phyloP scores from a whole-genome alignment of 2,113 vertebrate species.

The Brachirus orientalis region DNA sequence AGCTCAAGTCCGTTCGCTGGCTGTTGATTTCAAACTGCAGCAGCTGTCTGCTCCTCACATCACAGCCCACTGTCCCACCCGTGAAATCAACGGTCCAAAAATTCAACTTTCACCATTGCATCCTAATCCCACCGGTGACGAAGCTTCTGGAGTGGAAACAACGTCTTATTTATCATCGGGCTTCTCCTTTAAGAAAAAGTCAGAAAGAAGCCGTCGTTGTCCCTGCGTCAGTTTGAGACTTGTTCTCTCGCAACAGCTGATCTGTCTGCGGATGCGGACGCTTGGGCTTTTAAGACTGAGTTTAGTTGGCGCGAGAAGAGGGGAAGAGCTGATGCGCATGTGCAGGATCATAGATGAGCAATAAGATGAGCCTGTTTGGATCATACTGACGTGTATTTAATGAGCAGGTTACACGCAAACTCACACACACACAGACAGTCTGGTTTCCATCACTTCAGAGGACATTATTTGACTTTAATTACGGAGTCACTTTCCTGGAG shows the following conservation, averaged over 20 bases:
- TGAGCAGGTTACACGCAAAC: too few species aligned
- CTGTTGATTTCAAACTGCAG: constrained; percentile 32
- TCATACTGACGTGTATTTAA: not conserved
- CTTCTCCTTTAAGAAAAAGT: not conserved
- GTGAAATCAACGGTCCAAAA: too few species aligned
- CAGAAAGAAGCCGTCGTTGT: not conserved
- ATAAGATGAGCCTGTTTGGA: constrained; percentile 11
- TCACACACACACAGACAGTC: not conserved
- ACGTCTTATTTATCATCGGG: constrained; percentile 12
- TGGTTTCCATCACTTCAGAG: too few species aligned
- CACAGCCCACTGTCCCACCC: not conserved
- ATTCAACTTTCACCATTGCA: constrained; percentile 61
- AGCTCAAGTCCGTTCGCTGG: constrained; percentile 18
- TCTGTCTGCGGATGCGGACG: constrained; percentile 47
- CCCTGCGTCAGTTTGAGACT: constrained; percentile 1
- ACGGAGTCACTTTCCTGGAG: too few species aligned
- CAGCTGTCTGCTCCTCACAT: constrained; percentile 44
- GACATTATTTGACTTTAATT: too few species aligned
- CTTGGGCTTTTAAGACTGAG: constrained; percentile 56
- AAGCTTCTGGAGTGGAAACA: constrained; percentile 10
- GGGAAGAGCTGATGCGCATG: constrained; percentile 55
- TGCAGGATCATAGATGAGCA: constrained; percentile 16
- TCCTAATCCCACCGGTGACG: constrained; percentile 39
- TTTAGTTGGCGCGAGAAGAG: constrained; percentile 47
- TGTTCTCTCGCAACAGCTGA: constrained; percentile 30